Evolutionary conservation across 64 coral and sea anemone species (phyloP), one percentile per base, ranked within the genome.

Genomic region (Pachyseris speciosa): DNA sequence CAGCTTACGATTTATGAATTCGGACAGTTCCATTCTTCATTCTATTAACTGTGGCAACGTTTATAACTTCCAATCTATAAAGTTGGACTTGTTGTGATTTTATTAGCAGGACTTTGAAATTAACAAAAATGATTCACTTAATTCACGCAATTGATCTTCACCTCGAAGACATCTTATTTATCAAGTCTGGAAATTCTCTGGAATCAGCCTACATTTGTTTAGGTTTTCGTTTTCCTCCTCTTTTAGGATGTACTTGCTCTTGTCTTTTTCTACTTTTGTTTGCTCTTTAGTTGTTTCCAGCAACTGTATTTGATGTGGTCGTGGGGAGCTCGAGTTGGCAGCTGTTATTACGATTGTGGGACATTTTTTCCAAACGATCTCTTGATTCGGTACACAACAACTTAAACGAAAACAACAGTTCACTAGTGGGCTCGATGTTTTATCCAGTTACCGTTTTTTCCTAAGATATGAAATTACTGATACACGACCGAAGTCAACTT

Each of bases 301-400:
- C 86, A 88, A 78, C 43, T 51, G 48, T 20, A 30, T 43, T 90
- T 90, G 75, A 49, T 90, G 58, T 75, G 38, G 74, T 67, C 11
- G 57, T 48, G 71, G 72, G 47, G 36, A 67, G 70, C 69, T 74
- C 7, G 69, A 88, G 87, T 90, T 74, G 34, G 73, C 87, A 79
- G 87, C 69, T n/a, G 87, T 79, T 79, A 90, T 80, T 31, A 79
- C 27, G 65, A 90, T 90, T 49, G 74, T 80, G 0, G 74, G 87
- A 80, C 73, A 79, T 75, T 78, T 90, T 78, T 90, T 78, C 55
- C 87, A 65, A 90, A 90, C 39, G 74, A 79, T 67, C 66, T 80
- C 74, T 79, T 90, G 58, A 90, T 80, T 66, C 74, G 74, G 60
- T 90, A 90, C 38, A 80, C 87, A 86, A 86, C 84, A 89, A 89